Evolutionary conservation across 2,113 vertebrate genomes (phyloP).

Genomic region (Cheirogaleus medius): DNA sequence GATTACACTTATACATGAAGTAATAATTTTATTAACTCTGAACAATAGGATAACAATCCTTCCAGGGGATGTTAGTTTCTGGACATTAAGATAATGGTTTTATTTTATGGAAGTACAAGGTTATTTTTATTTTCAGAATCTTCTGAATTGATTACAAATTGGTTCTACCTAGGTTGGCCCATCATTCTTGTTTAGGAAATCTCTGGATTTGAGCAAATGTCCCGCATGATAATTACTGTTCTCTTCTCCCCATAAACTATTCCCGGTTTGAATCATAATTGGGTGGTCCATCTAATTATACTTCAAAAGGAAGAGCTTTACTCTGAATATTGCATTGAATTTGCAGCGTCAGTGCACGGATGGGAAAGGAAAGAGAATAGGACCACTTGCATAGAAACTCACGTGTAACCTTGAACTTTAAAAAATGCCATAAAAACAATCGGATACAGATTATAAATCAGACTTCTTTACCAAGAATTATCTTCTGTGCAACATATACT

Average conservation of each 20-base stretch:
- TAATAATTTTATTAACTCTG: neutral
- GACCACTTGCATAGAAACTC: neutral
- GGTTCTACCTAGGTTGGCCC: neutral
- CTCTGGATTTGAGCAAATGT: neutral
- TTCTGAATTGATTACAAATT: neutral
- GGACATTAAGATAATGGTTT: neutral
- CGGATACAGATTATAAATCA: conserved; percentile 31
- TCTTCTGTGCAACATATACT: neutral
- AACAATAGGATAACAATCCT: accelerated
- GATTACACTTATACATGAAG: neutral
- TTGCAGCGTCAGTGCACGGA: accelerated
- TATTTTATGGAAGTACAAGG: neutral
- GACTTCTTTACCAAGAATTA: neutral
- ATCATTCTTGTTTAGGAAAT: neutral
- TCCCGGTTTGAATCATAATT: neutral
- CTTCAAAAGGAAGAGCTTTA: neutral
- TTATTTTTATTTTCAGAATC: neutral
- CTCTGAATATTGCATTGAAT: neutral
- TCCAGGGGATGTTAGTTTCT: neutral
- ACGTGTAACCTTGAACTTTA: conserved; percentile 58
- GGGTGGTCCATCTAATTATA: no score
- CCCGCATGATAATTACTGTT: no score
- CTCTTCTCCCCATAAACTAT: neutral
- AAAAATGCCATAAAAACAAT: conserved; percentile 14
- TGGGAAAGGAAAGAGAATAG: neutral